Percentiles rank a stretch among this genome's conserved stretches.
Conservation (phyloP, 2,797 vertebrate species). For the Lepilemur septentrionalis region DNA sequence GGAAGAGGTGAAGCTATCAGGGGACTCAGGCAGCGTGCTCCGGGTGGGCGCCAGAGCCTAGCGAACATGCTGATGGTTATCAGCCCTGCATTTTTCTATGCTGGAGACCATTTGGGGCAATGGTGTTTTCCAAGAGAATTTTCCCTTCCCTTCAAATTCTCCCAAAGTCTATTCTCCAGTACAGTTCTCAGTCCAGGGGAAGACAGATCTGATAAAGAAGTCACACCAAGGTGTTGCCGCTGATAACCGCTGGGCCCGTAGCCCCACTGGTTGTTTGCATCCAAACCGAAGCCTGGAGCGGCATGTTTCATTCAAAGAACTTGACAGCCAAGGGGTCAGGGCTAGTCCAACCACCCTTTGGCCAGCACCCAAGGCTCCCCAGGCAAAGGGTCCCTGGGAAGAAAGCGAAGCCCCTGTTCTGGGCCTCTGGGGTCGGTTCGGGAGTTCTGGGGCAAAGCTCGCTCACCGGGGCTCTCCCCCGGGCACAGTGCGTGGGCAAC, state of each 20-base stretch:
- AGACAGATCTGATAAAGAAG: background rate
- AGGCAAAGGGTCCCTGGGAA: background rate
- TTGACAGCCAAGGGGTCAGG: background rate
- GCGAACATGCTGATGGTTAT: background rate
- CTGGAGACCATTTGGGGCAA: background rate
- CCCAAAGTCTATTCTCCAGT: background rate
- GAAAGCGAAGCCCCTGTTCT: background rate
- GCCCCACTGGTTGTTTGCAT: background rate
- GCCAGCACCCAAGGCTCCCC: background rate
- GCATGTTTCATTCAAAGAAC: background rate
- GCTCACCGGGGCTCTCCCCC: background rate
- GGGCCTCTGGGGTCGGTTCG: fast-evolving
- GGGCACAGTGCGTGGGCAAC: background rate
- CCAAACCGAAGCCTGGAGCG: background rate
- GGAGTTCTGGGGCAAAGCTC: fast-evolving
- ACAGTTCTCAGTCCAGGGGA: background rate
- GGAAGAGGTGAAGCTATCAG: background rate
- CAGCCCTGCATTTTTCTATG: background rate
- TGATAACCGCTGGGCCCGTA: background rate
- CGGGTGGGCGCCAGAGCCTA: background rate
- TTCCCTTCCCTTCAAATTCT: background rate
- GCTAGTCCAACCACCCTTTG: background rate
- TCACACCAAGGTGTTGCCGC: background rate
- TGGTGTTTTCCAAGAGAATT: background rate
- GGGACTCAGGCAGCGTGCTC: background rate